These are phyloP conservation scores for Aldrovandia affinis DNA, from an alignment of 2,797 vertebrate genomes.

Conservation along the genomic window DNA sequence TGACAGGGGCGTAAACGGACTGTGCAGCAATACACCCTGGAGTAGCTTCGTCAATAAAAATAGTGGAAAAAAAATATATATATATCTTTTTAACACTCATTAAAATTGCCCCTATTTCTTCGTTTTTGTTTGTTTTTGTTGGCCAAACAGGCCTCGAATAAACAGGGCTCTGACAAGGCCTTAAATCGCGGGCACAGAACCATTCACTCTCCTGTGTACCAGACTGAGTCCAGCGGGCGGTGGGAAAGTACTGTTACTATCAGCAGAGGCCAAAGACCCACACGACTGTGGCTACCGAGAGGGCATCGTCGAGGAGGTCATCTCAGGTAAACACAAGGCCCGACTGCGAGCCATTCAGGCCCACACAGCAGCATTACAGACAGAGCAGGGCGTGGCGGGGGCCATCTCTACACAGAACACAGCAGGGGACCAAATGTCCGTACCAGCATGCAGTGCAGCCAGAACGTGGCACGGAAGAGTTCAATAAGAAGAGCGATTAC, in stretches of 20 bases:
- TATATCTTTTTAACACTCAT: no score
- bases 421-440: background rate
- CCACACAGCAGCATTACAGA: no score
- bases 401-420: no score
- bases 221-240: background rate
- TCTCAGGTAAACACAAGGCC: background rate
- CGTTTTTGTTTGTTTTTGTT: background rate
- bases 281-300: background rate
- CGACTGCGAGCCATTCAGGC: no score
- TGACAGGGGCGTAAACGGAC: background rate
- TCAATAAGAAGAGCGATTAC: background rate
- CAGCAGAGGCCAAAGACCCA: background rate
- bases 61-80: no score
- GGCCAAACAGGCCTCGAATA: background rate
- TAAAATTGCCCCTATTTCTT: no score
- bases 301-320: background rate
- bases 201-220: background rate
- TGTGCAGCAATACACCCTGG: background rate
- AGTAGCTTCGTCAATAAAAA: background rate
- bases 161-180: background rate
- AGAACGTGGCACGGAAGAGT: background rate
- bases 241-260: no score
- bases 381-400: no score
- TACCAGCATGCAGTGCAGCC: background rate
- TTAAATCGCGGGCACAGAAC: background rate